Evolutionary conservation across 1,140 invertebrate genomes (phyloP).

Genomic region (Gonatopus flavifemur): DNA sequence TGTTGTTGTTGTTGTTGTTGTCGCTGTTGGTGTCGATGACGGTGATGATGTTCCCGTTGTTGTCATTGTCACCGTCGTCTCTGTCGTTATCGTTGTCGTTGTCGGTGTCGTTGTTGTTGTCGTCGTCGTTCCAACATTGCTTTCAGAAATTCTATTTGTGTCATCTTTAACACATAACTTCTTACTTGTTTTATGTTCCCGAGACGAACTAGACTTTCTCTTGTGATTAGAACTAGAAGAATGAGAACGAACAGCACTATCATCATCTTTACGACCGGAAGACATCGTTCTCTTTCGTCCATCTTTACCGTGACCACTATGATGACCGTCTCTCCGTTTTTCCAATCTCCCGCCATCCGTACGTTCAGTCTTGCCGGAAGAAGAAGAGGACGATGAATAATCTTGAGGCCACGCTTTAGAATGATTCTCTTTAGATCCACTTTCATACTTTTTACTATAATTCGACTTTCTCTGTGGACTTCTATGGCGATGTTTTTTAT

Average conservation of each 20-base stretch:
- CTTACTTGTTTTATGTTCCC: conserved; percentile 19
- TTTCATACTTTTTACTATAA: conserved; percentile 6
- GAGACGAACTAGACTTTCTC: conserved; percentile 23
- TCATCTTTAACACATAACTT: conserved; percentile 17
- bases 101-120: conserved; percentile 3
- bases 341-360: conserved; percentile 18
- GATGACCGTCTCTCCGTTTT: conserved; percentile 26
- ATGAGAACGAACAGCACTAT: conserved; percentile 24
- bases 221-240: conserved; percentile 39
- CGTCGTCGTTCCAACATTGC: conserved; percentile 2
- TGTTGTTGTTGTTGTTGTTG: conserved; percentile 6
- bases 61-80: conserved; percentile 18
- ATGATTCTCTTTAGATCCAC: conserved; percentile 10
- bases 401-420: not conserved
- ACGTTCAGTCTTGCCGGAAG: conserved; percentile 22
- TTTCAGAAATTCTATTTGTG: conserved; percentile 4
- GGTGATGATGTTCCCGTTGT: conserved; percentile 6
- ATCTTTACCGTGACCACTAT: conserved; percentile 16
- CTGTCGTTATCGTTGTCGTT: conserved; percentile 3
- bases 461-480: conserved; percentile 25
- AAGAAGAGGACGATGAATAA: conserved; percentile 7
- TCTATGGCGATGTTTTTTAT: conserved; percentile 32
- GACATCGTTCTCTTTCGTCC: conserved; percentile 24
- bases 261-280: conserved; percentile 12
- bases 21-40: not conserved